These are phyloP conservation scores for Rhyzopertha dominica DNA, from an alignment of 1,140 invertebrate genomes.

Conservation along the genomic window DNA sequence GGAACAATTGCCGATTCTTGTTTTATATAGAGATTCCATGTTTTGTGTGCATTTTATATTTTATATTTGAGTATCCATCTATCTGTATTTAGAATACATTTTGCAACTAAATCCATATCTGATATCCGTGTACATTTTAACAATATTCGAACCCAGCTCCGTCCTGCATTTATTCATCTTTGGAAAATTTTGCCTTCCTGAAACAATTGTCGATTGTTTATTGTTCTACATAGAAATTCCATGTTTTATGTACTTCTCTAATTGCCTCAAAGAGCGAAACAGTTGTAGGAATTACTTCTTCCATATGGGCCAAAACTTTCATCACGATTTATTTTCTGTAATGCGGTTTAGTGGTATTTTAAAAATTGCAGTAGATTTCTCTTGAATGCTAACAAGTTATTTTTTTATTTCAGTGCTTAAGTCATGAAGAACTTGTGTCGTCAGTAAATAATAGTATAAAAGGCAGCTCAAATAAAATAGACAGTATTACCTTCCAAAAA, in stretches of 20 bases:
- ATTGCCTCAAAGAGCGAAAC: conserved; percentile 3
- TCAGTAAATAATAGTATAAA: conserved; percentile 30
- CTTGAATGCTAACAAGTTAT: conserved; percentile 33
- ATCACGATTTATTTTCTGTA: conserved; percentile 27
- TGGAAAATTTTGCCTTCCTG: too few relatives aligned
- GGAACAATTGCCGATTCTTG: too few relatives aligned
- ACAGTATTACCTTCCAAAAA: conserved; percentile 26
- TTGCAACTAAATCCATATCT: too few relatives aligned
- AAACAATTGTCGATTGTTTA: too few relatives aligned
- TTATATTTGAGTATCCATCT: too few relatives aligned
- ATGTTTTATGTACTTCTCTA: conserved; percentile 29
- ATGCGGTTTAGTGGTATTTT: conserved; percentile 13
- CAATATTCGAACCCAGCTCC: too few relatives aligned
- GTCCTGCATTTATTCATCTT: too few relatives aligned
- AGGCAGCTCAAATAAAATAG: conserved; percentile 8
- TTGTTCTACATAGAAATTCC: conserved; percentile 3
- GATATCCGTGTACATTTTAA: too few relatives aligned
- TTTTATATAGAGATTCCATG: too few relatives aligned
- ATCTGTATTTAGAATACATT: too few relatives aligned
- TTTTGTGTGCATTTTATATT: too few relatives aligned
- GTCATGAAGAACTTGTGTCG: conserved; percentile 42
- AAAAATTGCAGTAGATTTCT: conserved; percentile 11
- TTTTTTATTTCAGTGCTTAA: conserved; percentile 45
- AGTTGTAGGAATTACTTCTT: not conserved
- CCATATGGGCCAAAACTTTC: not conserved